Conservation (phyloP, 2,888 invertebrate genomes). For the Chelonus formosanus region DNA sequence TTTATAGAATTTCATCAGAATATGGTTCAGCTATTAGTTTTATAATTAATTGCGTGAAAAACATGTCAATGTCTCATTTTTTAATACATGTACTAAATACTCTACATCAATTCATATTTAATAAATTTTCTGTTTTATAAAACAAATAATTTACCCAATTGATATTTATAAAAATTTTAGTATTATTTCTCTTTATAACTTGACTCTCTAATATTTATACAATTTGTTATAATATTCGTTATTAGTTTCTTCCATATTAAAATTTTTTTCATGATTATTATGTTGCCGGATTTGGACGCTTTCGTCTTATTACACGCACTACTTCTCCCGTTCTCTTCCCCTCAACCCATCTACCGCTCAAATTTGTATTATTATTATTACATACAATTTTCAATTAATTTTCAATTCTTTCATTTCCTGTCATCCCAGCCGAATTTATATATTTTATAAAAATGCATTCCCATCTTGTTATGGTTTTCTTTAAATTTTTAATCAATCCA, state of each 20-base stretch:
- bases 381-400: background rate
- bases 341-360: slow-evolving; percentile 8
- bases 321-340: slow-evolving; percentile 5
- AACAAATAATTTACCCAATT: too few species aligned
- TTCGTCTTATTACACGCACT: background rate
- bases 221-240: too few species aligned
- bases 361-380: background rate
- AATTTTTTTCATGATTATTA: background rate
- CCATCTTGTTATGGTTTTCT: too few species aligned
- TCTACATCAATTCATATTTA: too few species aligned
- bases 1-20: background rate
- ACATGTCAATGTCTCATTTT: too few species aligned
- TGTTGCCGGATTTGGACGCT: background rate
- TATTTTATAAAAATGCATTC: too few species aligned
- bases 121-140: too few species aligned
- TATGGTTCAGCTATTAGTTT: background rate
- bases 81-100: too few species aligned
- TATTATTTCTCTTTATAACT: background rate
- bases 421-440: slow-evolving; percentile 14
- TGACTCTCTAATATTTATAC: too few species aligned
- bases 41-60: too few species aligned
- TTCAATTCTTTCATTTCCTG: background rate
- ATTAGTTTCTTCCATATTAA: too few species aligned
- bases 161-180: too few species aligned
- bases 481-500: slow-evolving; percentile 13